Conservation (phyloP, 2,797 vertebrate genomes). For the Molossus molossus region DNA sequence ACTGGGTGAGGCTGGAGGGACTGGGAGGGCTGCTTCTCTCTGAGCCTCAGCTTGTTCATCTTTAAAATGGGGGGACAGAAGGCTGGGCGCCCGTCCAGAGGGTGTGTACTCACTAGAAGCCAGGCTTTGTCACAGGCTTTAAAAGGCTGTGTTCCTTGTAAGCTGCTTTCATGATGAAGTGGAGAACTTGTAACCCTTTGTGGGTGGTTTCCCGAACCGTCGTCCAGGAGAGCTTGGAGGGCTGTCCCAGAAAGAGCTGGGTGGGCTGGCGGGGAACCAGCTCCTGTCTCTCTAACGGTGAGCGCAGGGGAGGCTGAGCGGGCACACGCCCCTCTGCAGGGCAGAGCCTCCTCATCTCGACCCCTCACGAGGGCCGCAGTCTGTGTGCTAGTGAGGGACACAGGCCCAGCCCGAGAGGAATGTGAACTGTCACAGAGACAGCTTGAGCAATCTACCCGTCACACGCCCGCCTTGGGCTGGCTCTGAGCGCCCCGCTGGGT, state of each 20-base stretch:
- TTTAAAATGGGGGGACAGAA: background rate
- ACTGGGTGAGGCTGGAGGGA: background rate
- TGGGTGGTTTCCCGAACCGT: accelerated
- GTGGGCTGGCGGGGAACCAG: no score
- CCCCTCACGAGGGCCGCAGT: accelerated
- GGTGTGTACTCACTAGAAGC: accelerated
- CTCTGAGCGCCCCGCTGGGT: background rate
- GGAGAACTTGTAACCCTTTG: background rate
- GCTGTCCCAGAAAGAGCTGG: background rate
- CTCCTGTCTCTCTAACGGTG: accelerated
- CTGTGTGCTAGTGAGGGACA: background rate
- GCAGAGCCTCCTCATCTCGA: background rate
- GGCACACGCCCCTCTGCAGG: no score
- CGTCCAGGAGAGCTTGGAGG: background rate
- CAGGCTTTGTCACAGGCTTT: no score
- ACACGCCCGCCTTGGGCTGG: background rate
- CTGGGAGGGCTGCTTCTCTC: background rate
- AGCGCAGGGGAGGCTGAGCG: no score
- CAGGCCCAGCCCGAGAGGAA: background rate
- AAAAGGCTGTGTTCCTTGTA: background rate
- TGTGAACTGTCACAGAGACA: background rate
- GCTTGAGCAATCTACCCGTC: background rate
- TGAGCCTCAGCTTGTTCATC: background rate
- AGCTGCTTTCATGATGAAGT: background rate
- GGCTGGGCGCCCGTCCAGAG: background rate